These are phyloP conservation scores for Sitophilus oryzae DNA, from an alignment of 1,140 invertebrate species.

Conservation along the genomic window DNA sequence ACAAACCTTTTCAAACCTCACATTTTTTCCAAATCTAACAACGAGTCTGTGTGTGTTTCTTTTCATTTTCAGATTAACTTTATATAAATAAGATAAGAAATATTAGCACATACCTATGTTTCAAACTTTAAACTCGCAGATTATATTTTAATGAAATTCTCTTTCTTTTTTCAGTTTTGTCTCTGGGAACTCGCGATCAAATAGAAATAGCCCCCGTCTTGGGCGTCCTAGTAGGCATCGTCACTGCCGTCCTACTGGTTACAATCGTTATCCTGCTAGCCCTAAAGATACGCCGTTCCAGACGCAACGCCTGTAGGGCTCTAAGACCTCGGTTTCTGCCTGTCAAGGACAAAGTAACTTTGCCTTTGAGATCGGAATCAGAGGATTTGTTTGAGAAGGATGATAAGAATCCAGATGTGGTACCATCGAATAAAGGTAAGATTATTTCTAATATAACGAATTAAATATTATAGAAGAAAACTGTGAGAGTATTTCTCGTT, in stretches of 20 bases:
- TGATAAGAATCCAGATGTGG: conserved; percentile 79
- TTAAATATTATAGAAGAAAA: no score
- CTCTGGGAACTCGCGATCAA: conserved; percentile 40
- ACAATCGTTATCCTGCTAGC: conserved; percentile 65
- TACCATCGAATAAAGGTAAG: conserved; percentile 80
- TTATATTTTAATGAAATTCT: conserved; percentile 8
- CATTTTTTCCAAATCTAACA: no score
- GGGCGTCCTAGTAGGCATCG: conserved; percentile 65
- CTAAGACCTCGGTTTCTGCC: conserved; percentile 56
- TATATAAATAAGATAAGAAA: neutral
- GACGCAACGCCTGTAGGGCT: conserved; percentile 47
- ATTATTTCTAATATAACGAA: no score
- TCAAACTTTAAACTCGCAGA: neutral
- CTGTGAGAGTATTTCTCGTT: no score
- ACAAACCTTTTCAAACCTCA: no score
- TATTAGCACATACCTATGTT: neutral
- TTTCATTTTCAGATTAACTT: no score
- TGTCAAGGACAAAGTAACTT: conserved; percentile 61
- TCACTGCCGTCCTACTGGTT: conserved; percentile 62
- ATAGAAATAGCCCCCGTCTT: conserved; percentile 71
- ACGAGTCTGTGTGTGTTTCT: no score
- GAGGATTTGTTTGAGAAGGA: conserved; percentile 66
- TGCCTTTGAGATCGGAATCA: conserved; percentile 55
- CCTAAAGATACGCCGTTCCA: conserved; percentile 55
- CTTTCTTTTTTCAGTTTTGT: conserved; percentile 36